Base-by-base conservation (phyloP, 2,113 vertebrate genomes). In the Sebastes schlegelii region DNA sequence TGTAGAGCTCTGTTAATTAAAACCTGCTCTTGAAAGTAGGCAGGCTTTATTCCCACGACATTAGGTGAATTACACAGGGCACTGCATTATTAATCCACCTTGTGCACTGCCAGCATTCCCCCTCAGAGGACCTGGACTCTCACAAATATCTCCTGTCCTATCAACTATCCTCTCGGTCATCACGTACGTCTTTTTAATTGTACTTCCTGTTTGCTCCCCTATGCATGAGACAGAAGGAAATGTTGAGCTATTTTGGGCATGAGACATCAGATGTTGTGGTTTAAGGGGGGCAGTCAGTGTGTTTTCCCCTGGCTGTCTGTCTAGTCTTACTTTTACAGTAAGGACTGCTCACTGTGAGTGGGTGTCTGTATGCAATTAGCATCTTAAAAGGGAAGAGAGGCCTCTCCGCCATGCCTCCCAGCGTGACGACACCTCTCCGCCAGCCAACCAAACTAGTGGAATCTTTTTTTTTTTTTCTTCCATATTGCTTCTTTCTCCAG, bases 191-290 rank as follows among this genome's bases (percentile, higher is more conserved):
- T 57, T 42, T 74, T 72, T 26, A 34, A 34, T 34, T 34, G 34
- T 34, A 34, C 34, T 34, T 88, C 74, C 75, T 84, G 71, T 92
- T 90, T 84, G 45, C 48, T 61, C 75, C 49, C 54, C 8, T 34
- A 10, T 26, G 21, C 65, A 71, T 77, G 67, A 83, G 84, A 83
- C 78, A 23, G 58, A 52, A 62, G 82, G 80, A 92, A 88, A 87
- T 76, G 75, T 85, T 14, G 4, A 76, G 7, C 88, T 91, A 88
- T 93, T 93, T 90, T 82, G 72, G 82, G 81, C 85, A 83, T 90
- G 92, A 91, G 74, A 80, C 92, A 92, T 93, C 89, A 89, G 89
- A 83, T 89, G 87, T 87, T 91, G 89, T 83, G 88, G 88, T 92
- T 92, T 86, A 75, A 74, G 74, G 82, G 85, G 79, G 70, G 34